A percentile compares a stretch with the other conserved stretches of the same genome.
Evolutionary conservation across 2,797 vertebrate species (phyloP).

Genomic region (Gobionotothen gibberifrons): DNA sequence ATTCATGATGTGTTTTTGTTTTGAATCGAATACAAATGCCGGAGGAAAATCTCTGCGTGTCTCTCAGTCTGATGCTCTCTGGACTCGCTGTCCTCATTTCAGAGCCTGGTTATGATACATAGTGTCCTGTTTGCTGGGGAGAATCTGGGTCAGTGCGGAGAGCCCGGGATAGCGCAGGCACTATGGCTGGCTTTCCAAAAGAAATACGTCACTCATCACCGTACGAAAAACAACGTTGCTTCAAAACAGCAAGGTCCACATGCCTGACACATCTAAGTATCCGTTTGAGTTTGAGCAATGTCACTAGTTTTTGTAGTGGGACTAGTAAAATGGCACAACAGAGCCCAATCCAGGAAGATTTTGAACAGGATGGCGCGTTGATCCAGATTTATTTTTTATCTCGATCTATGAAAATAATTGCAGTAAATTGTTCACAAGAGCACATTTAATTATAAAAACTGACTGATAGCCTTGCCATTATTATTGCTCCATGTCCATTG

Average conservation of each 20-base stretch:
- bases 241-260: constrained; percentile 10
- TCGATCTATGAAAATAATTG: neutral
- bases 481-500: constrained; percentile 14
- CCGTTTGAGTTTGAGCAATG: neutral
- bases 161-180: constrained; percentile 53
- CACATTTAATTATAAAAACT: constrained; percentile 28
- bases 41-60: constrained; percentile 10
- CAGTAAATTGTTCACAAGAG: constrained; percentile 23
- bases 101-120: constrained; percentile 69
- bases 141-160: constrained; percentile 72
- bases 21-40: neutral
- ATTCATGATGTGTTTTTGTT: neutral
- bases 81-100: constrained; percentile 73
- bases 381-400: constrained; percentile 22
- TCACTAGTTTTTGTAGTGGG: neutral
- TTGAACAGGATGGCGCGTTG: constrained; percentile 6
- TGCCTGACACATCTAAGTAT: neutral
- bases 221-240: constrained; percentile 18
- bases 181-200: constrained; percentile 33
- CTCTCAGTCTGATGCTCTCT: constrained; percentile 47
- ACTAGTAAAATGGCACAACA: neutral
- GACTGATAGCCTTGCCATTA: constrained; percentile 21
- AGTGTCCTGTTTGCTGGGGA: constrained; percentile 55
- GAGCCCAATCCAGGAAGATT: neutral
- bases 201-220: constrained; percentile 22